Conservation (phyloP, 2,797 vertebrate genomes). For the Crax fasciolata region DNA sequence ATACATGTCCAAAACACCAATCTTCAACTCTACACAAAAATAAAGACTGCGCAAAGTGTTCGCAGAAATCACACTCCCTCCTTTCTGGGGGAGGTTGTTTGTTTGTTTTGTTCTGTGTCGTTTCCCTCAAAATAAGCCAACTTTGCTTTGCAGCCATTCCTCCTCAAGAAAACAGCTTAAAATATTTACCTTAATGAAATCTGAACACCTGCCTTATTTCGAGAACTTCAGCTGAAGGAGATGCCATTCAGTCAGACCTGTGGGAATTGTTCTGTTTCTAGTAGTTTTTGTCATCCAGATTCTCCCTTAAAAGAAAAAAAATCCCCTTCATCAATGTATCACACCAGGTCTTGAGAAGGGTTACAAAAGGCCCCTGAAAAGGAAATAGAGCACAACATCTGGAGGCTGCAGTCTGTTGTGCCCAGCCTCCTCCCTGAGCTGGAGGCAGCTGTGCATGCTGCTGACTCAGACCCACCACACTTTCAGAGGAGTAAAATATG, state of each 20-base stretch:
- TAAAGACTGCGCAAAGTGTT: background rate
- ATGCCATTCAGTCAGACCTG: constrained; percentile 21
- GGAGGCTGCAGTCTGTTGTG: constrained; percentile 17
- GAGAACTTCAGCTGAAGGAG: background rate
- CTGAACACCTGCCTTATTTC: constrained; percentile 47
- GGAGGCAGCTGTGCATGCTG: constrained; percentile 42
- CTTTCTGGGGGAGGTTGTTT: background rate
- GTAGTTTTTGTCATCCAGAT: background rate
- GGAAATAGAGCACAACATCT: constrained; percentile 5
- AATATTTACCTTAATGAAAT: constrained; percentile 46
- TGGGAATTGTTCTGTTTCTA: background rate
- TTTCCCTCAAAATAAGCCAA: constrained; percentile 27
- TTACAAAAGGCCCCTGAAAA: background rate
- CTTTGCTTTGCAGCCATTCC: background rate
- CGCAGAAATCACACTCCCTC: background rate
- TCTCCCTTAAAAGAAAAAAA: background rate
- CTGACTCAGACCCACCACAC: constrained; percentile 35
- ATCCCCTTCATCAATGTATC: background rate
- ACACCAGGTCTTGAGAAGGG: background rate
- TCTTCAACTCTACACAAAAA: background rate
- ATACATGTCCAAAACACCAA: background rate
- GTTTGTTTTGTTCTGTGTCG: background rate
- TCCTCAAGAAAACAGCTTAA: constrained; percentile 15
- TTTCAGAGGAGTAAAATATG: constrained; percentile 62
- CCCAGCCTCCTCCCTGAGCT: background rate